Base-by-base conservation (phyloP, 2,888 invertebrate species). In the Nomada ruficornis region DNA sequence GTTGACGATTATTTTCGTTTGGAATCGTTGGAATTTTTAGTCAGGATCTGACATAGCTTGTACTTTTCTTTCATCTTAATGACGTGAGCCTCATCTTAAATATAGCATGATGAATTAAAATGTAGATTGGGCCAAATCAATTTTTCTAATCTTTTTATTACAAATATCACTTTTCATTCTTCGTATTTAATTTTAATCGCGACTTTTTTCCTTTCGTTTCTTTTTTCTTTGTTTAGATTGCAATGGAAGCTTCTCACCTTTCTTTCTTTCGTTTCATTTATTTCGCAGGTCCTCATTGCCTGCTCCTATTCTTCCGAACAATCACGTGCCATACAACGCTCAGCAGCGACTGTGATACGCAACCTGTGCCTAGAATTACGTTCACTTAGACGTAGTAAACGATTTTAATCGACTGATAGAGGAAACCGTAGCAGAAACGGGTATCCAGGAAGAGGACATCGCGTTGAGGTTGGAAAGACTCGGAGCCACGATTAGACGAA, bases 321-420 rank as follows among this genome's bases (percentile, higher is more conserved):
- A 87, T 59, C 82, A 92, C 88, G 93, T 93, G 93, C 93, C 93
- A 93, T 93, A 93, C 82, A 87, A 89, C 84, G 82, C 85, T 89
- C 90, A 89, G 90, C 90, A 89, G 89, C 89, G 60, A 71, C 93
- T 93, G 93, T 93, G 93, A 93, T 93, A 93, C 83, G 90, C 87
- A 67, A 72, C 84, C 88, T 88, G 85, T 81, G 74, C 67, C 60
- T 85, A 85, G 83, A 84, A 69, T 44, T 73, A 47, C 70, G 69
- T 77, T 72, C 83, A 72, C 72, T 74, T 87, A 85, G 75, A 83
- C 67, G 73, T 86, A 84, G 77, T 72, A 54, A 36, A 83, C 74
- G 67, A 55, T 72, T 29, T 71, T 81, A 86, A 78, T 79, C 82
- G 70, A 75, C 44, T 54, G n/a, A 15, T 52, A 42, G 42, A 65